A percentile compares a stretch with the other conserved stretches of the same genome.
phyloP scores from a whole-genome alignment of 2,888 invertebrate genomes.

The Bugulina stolonifera region DNA sequence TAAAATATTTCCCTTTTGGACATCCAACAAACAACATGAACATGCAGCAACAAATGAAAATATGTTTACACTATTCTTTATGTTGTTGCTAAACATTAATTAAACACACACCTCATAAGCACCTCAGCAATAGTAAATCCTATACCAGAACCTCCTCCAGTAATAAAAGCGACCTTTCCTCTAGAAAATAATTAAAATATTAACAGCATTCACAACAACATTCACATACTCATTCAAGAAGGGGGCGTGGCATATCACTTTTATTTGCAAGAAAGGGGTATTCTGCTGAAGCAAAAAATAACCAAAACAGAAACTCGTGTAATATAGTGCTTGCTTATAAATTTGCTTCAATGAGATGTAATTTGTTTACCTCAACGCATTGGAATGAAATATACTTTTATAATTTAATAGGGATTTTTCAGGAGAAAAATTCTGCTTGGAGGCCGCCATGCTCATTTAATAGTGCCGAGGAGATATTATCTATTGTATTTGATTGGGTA shows the following conservation, averaged over 20 bases:
- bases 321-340: too few species aligned
- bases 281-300: too few species aligned
- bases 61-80: too few species aligned
- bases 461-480: not conserved
- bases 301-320: too few species aligned
- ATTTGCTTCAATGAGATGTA: too few species aligned
- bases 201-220: not conserved
- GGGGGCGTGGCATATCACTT: not conserved
- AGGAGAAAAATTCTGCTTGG: not conserved
- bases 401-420: not conserved
- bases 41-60: too few species aligned
- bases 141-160: slow-evolving; percentile 51
- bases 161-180: slow-evolving; percentile 48
- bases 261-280: not conserved
- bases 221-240: not conserved
- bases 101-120: slow-evolving; percentile 48
- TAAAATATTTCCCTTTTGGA: too few species aligned
- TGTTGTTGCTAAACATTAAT: too few species aligned
- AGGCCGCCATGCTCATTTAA: not conserved
- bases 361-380: not conserved
- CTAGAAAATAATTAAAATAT: slow-evolving; percentile 34
- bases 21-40: too few species aligned
- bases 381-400: not conserved
- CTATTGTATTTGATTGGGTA: not conserved
- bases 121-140: slow-evolving; percentile 50